phyloP scores from a whole-genome alignment of 2,113 vertebrate genomes.

The Saimiri boliviensis region DNA sequence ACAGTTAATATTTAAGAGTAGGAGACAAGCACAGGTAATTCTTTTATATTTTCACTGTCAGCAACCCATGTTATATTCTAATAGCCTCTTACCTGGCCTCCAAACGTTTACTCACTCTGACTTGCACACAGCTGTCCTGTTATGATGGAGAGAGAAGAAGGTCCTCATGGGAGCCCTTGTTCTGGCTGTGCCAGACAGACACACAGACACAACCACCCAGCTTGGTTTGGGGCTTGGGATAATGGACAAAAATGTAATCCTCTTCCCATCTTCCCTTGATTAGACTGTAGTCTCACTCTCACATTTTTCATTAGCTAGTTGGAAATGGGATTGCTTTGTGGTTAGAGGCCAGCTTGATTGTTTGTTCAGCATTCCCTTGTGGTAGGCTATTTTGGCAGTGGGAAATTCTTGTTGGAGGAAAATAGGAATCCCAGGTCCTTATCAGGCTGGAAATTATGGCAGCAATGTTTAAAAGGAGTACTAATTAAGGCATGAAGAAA shows the following conservation, averaged over 20 bases:
- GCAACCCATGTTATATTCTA: background rate
- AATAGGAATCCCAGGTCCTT: background rate
- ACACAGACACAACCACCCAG: background rate
- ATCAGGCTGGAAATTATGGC: slow-evolving; percentile 35
- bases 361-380: background rate
- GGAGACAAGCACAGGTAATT: background rate
- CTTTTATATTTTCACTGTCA: slow-evolving; percentile 27
- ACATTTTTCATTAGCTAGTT: slow-evolving; percentile 7
- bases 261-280: slow-evolving; percentile 22
- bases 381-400: background rate
- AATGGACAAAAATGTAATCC: background rate
- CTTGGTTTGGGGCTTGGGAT: background rate
- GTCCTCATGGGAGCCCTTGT: background rate
- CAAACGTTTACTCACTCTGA: background rate
- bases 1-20: slow-evolving; percentile 50
- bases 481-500: slow-evolving; percentile 32
- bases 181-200: background rate
- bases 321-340: slow-evolving; percentile 9
- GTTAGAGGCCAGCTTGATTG: slow-evolving; percentile 9
- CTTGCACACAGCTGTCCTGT: background rate
- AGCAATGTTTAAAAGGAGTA: background rate
- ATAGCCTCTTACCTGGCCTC: slow-evolving; percentile 2
- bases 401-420: background rate
- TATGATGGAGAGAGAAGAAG: slow-evolving; percentile 5
- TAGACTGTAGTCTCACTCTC: background rate